Conservation (phyloP, 2,888 invertebrate species). For the Drosophila parthenogenetica region DNA sequence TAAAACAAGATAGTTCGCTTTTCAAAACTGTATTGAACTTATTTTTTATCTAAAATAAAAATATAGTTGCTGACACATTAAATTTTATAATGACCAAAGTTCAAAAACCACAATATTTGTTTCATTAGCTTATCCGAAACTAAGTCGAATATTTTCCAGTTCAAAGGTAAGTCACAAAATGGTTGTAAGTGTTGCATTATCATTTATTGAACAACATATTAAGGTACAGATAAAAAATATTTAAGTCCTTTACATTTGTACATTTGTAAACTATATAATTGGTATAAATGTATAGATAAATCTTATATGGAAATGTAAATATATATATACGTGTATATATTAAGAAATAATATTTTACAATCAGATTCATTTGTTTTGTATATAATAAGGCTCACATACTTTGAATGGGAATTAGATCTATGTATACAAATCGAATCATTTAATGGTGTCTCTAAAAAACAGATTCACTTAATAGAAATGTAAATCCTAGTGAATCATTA, state of each 20-base stretch:
- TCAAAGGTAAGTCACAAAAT: not conserved
- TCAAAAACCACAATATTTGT: not conserved
- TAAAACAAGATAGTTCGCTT: slow-evolving; percentile 88
- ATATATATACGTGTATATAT: slow-evolving; percentile 10
- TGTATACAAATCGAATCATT: not conserved
- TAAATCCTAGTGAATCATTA: slow-evolving; percentile 23
- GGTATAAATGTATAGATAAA: slow-evolving; percentile 27
- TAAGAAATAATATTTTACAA: slow-evolving; percentile 43
- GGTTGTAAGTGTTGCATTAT: slow-evolving; percentile 23
- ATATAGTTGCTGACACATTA: slow-evolving; percentile 37
- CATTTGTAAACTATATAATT: slow-evolving; percentile 38
- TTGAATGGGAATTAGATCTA: slow-evolving; percentile 13
- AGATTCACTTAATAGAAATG: slow-evolving; percentile 27
- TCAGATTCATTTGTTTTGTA: slow-evolving; percentile 37
- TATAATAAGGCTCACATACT: slow-evolving; percentile 19
- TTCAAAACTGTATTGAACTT: slow-evolving; percentile 33
- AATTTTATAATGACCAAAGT: slow-evolving; percentile 48
- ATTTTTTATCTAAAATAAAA: slow-evolving; percentile 40
- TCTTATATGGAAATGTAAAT: slow-evolving; percentile 9
- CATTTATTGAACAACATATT: slow-evolving; percentile 54
- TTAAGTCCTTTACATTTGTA: slow-evolving; percentile 73
- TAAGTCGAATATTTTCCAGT: too few relatives aligned
- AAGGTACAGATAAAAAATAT: slow-evolving; percentile 48
- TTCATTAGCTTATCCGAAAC: not conserved
- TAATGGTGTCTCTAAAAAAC: slow-evolving; percentile 30